Percentiles rank a stretch among this genome's conserved stretches.
phyloP scores from a whole-genome alignment of 92 coral and sea anemone species.

The Phymanthus crucifer region DNA sequence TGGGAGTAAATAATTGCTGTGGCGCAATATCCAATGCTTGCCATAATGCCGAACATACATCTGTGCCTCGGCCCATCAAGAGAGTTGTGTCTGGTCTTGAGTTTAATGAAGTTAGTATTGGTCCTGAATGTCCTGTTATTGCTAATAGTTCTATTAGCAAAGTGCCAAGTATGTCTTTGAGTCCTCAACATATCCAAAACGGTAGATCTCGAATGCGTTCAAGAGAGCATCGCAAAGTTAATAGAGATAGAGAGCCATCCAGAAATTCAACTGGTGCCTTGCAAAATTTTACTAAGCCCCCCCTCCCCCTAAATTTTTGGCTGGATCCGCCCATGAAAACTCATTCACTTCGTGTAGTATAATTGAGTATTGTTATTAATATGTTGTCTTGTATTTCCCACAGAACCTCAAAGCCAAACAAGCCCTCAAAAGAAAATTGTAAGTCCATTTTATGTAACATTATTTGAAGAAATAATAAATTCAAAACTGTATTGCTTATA shows the following conservation, averaged over 20 bases:
- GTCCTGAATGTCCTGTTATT: neutral
- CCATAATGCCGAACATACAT: too few relatives aligned
- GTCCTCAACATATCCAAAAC: neutral
- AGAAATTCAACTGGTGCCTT: too few relatives aligned
- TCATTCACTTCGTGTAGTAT: too few relatives aligned
- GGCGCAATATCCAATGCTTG: neutral
- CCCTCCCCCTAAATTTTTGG: too few relatives aligned
- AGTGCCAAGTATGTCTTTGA: neutral
- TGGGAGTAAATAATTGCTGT: neutral
- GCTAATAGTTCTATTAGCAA: neutral
- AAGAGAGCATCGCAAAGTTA: neutral
- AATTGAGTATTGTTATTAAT: too few relatives aligned
- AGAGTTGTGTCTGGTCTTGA: too few relatives aligned
- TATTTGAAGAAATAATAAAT: neutral
- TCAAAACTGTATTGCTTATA: too few relatives aligned
- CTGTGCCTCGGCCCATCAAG: too few relatives aligned
- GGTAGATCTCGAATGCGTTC: neutral
- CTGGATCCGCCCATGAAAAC: too few relatives aligned
- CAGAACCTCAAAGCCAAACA: too few relatives aligned
- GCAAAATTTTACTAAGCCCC: too few relatives aligned
- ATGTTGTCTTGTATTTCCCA: too few relatives aligned
- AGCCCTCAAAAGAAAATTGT: neutral
- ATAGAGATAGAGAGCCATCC: neutral
- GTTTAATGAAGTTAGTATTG: neutral
- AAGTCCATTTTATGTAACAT: neutral